phyloP scores from a whole-genome alignment of 2,797 vertebrate species.

The Clarias platycephalus region DNA sequence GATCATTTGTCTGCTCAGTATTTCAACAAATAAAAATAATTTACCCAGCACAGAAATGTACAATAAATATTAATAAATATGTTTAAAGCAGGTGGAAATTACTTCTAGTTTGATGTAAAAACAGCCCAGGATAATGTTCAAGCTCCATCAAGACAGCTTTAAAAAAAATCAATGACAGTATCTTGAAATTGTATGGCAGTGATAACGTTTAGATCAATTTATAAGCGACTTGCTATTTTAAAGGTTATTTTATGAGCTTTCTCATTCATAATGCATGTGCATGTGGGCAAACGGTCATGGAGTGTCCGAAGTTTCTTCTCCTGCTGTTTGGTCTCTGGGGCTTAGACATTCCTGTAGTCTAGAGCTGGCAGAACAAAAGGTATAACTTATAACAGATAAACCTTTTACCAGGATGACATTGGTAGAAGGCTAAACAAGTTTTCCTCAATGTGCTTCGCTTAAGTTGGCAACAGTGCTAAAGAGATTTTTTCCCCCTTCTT shows the following conservation, averaged over 20 bases:
- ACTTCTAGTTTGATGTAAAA: background rate
- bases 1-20: background rate
- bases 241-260: constrained; percentile 4
- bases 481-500: background rate
- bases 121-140: background rate
- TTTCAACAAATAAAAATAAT: too few relatives aligned
- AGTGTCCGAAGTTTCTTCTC: background rate
- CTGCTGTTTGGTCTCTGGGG: constrained; percentile 19
- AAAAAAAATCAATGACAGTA: background rate
- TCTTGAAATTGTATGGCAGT: background rate
- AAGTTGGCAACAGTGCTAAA: background rate
- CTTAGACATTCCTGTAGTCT: background rate
- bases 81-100: background rate
- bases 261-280: constrained; percentile 28
- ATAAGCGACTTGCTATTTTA: background rate
- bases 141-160: background rate
- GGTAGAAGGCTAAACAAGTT: constrained; percentile 15
- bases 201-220: background rate
- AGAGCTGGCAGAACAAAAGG: constrained; percentile 8
- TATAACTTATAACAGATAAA: background rate
- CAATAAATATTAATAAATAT: background rate
- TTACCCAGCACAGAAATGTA: background rate
- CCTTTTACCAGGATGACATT: constrained; percentile 7
- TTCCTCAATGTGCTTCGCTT: constrained; percentile 13
- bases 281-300: constrained; percentile 15